A percentile compares a stretch with the other conserved stretches of the same genome.
Evolutionary conservation across 2,113 vertebrate species (phyloP).

Genomic region (Tapirus terrestris): DNA sequence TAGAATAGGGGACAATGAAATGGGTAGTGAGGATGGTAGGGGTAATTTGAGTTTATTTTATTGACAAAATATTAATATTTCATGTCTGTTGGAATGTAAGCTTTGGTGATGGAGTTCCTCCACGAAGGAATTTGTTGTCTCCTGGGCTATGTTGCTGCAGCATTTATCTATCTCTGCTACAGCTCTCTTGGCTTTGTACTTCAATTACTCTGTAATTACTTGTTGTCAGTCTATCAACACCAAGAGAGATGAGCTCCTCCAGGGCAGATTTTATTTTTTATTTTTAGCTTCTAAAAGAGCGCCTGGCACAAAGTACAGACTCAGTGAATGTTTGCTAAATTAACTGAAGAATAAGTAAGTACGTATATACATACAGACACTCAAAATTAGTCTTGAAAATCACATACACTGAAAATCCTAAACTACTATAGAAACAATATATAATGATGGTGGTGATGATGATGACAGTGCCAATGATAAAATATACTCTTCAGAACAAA

Average conservation of each 20-base stretch:
- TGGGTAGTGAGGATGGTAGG: neutral
- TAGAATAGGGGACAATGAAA: neutral
- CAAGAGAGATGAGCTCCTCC: neutral
- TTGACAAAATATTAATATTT: neutral
- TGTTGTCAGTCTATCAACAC: neutral
- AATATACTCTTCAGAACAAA: neutral
- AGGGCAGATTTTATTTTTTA: neutral
- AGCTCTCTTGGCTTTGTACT: neutral
- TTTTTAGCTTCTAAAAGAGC: neutral
- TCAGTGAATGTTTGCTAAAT: neutral
- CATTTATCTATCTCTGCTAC: neutral
- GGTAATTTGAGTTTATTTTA: neutral
- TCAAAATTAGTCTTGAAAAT: neutral
- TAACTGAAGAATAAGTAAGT: neutral
- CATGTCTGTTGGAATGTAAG: neutral
- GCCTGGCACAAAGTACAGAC: neutral
- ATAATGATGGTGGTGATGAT: neutral
- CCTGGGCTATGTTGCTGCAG: neutral
- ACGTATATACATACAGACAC: neutral
- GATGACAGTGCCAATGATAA: neutral
- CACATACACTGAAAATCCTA: neutral
- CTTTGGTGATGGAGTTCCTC: neutral
- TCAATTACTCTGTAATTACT: conserved; percentile 18
- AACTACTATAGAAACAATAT: neutral
- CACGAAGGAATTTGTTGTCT: neutral